Percentiles rank a stretch among this genome's conserved stretches.
phyloP scores from a whole-genome alignment of 2,888 invertebrate species.

The Rotaria macrura region DNA sequence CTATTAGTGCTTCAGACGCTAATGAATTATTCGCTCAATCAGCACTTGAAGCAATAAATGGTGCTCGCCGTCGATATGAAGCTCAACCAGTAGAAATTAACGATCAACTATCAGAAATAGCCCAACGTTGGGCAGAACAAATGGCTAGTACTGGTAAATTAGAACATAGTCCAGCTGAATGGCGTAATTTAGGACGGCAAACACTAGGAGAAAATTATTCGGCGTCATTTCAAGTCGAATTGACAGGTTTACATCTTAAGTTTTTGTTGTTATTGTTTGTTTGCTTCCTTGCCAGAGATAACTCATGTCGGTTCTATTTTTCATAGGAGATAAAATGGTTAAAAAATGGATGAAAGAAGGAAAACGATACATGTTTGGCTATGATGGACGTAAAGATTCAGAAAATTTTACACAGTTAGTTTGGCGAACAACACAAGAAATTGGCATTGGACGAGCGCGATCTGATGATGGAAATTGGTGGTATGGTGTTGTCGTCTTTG shows the following conservation, averaged over 20 bases:
- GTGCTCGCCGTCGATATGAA: not conserved
- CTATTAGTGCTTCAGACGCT: not conserved
- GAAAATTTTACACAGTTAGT: conserved; percentile 30
- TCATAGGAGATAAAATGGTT: conserved; percentile 27
- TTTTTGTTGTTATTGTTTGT: no score
- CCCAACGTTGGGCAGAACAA: conserved; percentile 31
- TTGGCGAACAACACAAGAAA: conserved; percentile 25
- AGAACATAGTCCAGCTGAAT: conserved; percentile 30
- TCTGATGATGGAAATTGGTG: conserved; percentile 28
- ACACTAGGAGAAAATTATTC: conserved; percentile 27
- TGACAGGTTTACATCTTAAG: not conserved
- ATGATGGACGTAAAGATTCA: conserved; percentile 20
- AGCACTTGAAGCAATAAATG: not conserved
- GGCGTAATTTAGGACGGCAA: conserved; percentile 22
- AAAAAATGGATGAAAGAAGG: conserved; percentile 28
- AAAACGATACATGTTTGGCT: conserved; percentile 21
- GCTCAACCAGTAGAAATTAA: conserved; percentile 21
- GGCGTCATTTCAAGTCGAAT: conserved; percentile 13
- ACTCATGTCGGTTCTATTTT: not conserved
- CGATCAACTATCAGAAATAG: conserved; percentile 26
- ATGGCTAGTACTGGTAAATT: conserved; percentile 29
- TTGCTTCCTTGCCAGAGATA: not conserved
- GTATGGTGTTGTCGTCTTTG: conserved; percentile 32
- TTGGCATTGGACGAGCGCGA: conserved; percentile 29
- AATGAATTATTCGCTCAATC: not conserved